A percentile compares a stretch with the other conserved stretches of the same genome.
These are phyloP conservation scores for Troilus luridus DNA, from an alignment of 2,888 invertebrate genomes.

Conservation along the genomic window DNA sequence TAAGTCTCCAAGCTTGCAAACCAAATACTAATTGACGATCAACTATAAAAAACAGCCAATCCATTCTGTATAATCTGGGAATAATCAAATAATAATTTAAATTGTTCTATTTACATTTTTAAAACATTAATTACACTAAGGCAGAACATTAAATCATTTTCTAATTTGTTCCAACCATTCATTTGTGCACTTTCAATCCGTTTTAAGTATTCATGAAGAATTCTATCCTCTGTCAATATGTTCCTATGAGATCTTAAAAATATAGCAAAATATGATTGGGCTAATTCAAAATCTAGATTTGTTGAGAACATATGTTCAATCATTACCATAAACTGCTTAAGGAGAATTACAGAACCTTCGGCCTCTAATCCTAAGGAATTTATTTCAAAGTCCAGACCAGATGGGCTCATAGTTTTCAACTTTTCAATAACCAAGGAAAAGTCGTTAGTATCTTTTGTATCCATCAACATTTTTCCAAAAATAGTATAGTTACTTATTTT, in stretches of 20 bases:
- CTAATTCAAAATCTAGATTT: conserved; percentile 89
- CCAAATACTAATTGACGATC: neutral
- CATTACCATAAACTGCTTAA: conserved; percentile 85
- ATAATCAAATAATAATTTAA: neutral
- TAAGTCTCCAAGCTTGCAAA: neutral
- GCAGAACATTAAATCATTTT: conserved; percentile 80
- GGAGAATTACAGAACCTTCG: conserved; percentile 79
- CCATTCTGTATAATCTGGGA: neutral
- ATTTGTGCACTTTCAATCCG: conserved; percentile 75
- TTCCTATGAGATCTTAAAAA: conserved; percentile 87
- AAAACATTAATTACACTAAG: conserved; percentile 83
- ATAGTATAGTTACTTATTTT: conserved; percentile 77
- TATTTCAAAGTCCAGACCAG: conserved; percentile 90
- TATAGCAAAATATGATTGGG: conserved; percentile 89
- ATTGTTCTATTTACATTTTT: conserved; percentile 70
- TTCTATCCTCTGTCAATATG: conserved; percentile 73
- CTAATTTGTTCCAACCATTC: conserved; percentile 77
- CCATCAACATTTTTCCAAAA: conserved; percentile 78
- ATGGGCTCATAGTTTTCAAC: conserved; percentile 82
- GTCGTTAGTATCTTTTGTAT: conserved; percentile 71
- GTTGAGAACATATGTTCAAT: conserved; percentile 79
- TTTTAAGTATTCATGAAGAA: conserved; percentile 73
- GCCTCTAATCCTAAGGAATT: conserved; percentile 82
- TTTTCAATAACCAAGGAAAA: conserved; percentile 75
- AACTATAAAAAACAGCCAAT: neutral